phyloP scores from a whole-genome alignment of 2,113 vertebrate species.

The Actenoides lindsayi region DNA sequence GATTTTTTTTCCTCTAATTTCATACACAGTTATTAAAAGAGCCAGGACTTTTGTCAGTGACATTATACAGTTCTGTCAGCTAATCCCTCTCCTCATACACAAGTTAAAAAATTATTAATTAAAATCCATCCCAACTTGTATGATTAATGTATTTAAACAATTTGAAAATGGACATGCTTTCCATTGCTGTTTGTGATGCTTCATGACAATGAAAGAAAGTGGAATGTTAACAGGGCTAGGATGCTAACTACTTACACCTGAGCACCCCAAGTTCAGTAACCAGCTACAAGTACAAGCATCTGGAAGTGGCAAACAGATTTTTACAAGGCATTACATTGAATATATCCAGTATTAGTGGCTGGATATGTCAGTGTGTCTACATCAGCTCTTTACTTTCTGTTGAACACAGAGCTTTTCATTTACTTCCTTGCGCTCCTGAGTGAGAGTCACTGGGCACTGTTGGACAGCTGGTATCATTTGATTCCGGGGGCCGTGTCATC shows the following conservation, averaged over 20 bases:
- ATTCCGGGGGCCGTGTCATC: neutral
- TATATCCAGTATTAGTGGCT: neutral
- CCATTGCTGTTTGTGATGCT: conserved; percentile 13
- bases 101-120: conserved; percentile 48
- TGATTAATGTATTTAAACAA: conserved; percentile 46
- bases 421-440: neutral
- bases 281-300: neutral
- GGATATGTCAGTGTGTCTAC: neutral
- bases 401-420: neutral
- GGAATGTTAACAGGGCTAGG: conserved; percentile 11
- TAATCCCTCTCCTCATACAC: neutral
- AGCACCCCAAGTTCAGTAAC: neutral
- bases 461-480: neutral
- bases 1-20: conserved; percentile 30
- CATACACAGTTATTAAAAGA: conserved; percentile 38
- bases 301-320: conserved; percentile 32
- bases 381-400: neutral
- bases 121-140: neutral
- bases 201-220: conserved; percentile 35
- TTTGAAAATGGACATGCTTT: conserved; percentile 37
- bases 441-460: neutral
- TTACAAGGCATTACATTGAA: neutral
- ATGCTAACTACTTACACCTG: conserved; percentile 44
- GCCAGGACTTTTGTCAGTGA: conserved; percentile 39
- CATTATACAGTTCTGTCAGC: conserved; percentile 16